Evolutionary conservation across 2,888 invertebrate species (phyloP), one percentile per base, ranked within the genome.

Genomic region (Apantesis nais): DNA sequence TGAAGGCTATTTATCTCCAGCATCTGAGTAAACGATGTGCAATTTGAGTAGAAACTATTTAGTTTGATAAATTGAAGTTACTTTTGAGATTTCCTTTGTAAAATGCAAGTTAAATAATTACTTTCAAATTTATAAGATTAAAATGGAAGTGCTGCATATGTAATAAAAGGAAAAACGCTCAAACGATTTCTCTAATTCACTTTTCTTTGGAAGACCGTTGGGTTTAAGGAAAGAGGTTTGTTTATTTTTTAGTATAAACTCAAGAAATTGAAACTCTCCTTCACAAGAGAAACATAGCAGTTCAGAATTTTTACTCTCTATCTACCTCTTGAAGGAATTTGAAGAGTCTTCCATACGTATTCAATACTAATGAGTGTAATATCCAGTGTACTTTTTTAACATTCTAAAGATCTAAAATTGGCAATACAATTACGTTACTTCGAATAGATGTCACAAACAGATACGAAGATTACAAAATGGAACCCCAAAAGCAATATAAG

Each of bases 1-100:
- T 68, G 71, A 22, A 11, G 70, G 39, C 71, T 71, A 81, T 80
- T 75, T 79, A 75, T 80, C 82, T 74, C 62, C 8, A 25, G 55
- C 62, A 66, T 62, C 41, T 58, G 39, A 39, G 69, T 37, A 25
- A 14, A 44, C 39, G 25, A 34, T 25, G 44, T 67, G 37, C 37
- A 55, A 8, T 61, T 61, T 60, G n/a, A 61, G 29, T 67, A 29
- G 41, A 58, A 66, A 67, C 9, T 48, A 44, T 62, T 34, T 22
- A 25, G 62, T 44, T 22, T 67, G 66, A 66, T 66, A 58, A 55
- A 66, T 58, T 41, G 37, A 55, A 39, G 55, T 55, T 66, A 66
- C 25, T 39, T 66, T 39, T 65, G 37, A 19, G 55, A 4, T 25
- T 25, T n/a, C 14, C 14, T 34, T 52, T 52, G 52, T 34, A 14